Evolutionary conservation across 2,888 invertebrate genomes (phyloP).

Genomic region (Synanthedon formicaeformis): DNA sequence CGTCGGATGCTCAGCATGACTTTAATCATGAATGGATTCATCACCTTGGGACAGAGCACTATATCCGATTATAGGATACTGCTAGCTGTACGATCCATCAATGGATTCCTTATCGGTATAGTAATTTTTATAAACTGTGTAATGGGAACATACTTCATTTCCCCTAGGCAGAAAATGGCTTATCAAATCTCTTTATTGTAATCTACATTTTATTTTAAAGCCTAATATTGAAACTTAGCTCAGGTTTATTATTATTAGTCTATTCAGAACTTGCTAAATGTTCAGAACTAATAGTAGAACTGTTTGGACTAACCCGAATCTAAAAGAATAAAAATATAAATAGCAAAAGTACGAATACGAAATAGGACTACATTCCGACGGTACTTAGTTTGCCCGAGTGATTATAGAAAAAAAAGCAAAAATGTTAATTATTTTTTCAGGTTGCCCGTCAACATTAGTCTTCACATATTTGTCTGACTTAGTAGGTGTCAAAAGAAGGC

Average conservation of each 20-base stretch:
- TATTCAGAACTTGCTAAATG: no score
- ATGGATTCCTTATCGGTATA: slow-evolving; percentile 71
- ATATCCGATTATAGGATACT: slow-evolving; percentile 48
- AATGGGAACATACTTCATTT: background rate
- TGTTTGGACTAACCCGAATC: no score
- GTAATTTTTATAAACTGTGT: background rate
- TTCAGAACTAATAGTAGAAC: no score
- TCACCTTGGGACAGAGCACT: slow-evolving; percentile 63
- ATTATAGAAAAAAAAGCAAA: no score
- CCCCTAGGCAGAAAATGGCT: background rate
- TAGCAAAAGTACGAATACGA: no score
- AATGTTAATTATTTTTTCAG: slow-evolving; percentile 20
- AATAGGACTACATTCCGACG: no score
- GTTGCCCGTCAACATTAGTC: slow-evolving; percentile 72
- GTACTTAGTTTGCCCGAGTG: no score
- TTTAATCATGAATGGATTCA: slow-evolving; percentile 56
- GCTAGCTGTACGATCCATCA: slow-evolving; percentile 69
- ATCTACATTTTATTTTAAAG: background rate
- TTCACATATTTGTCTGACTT: slow-evolving; percentile 77
- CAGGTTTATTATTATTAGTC: no score
- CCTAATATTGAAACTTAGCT: no score
- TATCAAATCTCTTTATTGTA: background rate
- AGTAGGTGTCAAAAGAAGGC: slow-evolving; percentile 69
- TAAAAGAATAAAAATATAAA: no score
- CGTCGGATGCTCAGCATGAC: slow-evolving; percentile 68